Conservation (phyloP, 2,113 vertebrate genomes). For the Platycercus adscitus region DNA sequence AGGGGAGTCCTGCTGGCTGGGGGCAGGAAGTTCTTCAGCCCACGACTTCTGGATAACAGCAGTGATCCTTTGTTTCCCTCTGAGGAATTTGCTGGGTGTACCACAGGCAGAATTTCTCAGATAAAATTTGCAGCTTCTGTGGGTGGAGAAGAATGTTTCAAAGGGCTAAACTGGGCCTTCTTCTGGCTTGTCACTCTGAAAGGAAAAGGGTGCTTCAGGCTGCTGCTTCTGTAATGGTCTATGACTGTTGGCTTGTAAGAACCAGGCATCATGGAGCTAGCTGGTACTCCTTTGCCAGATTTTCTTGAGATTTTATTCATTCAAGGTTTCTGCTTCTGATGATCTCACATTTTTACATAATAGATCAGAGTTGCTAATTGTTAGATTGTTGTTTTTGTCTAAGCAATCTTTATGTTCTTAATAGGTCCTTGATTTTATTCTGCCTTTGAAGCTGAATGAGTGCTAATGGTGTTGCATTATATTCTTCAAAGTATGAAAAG, state of each 20-base stretch:
- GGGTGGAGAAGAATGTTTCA: slow-evolving; percentile 35
- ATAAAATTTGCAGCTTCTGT: background rate
- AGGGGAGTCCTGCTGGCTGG: background rate
- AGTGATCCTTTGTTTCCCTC: slow-evolving; percentile 7
- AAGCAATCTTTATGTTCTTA: background rate
- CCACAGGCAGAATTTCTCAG: background rate
- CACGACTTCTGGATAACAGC: background rate
- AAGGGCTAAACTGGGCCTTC: background rate
- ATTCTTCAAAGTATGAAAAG: background rate
- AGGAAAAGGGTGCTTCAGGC: background rate
- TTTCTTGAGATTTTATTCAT: background rate
- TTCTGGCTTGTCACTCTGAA: background rate
- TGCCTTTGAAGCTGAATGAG: background rate
- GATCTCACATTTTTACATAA: background rate
- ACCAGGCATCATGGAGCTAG: background rate
- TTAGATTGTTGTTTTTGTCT: background rate
- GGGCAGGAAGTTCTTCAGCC: slow-evolving; percentile 9
- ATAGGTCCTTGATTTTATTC: background rate
- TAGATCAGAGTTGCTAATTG: background rate
- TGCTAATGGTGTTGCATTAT: background rate
- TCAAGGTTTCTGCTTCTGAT: background rate
- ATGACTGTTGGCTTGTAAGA: background rate
- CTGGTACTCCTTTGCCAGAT: background rate
- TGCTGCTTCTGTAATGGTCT: background rate
- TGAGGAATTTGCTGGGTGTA: slow-evolving; percentile 34